Evolutionary conservation across 2,797 vertebrate species (phyloP), one percentile per base, ranked within the genome.

Genomic region (Scleropages formosus): DNA sequence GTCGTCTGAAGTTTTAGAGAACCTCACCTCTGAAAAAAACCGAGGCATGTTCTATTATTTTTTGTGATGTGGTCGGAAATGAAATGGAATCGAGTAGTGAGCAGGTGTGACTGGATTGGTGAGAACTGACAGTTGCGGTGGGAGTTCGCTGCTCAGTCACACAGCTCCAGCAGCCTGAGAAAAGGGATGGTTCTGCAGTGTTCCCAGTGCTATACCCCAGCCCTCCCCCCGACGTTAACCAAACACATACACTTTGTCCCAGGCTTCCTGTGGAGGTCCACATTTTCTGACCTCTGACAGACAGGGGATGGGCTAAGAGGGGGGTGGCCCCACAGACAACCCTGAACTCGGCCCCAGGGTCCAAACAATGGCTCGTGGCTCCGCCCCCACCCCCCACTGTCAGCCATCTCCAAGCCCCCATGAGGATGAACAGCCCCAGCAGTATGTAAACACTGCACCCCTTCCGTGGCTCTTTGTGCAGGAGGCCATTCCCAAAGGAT

Each of bases 151-250:
- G 73, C 59, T 72, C 44, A 15, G 60, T 58, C 39, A 64, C 8
- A 47, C 26, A 22, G 61, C 58, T 12, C 49, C 69, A 68, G 76
- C 75, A 63, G 51, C 68, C 15, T 80, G 75, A 78, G 74, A 84
- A 83, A 78, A 77, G 75, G 82, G 82, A 81, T 75, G 83, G 75
- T 82, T 87, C 81, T 80, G 83, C 84, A 87, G 88, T 88, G 91
- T 89, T 89, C 90, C 27, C 22, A 87, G 44, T 68, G 72, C 76
- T 58, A 69, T 60, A 27, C 51, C 8, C 20, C 9, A 3, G 44
- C 49, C 51, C n/a, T 72, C 53, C 20, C 58, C 61, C 39, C 53
- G 72, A 73, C 73, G 73, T 75, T 77, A 72, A 73, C 62, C 61
- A 76, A 74, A 78, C 72, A 71, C 80, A 39, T 39, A 78, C 47